These are phyloP conservation scores for Lucifuga dentata DNA, from an alignment of 2,113 vertebrate genomes.

Conservation along the genomic window DNA sequence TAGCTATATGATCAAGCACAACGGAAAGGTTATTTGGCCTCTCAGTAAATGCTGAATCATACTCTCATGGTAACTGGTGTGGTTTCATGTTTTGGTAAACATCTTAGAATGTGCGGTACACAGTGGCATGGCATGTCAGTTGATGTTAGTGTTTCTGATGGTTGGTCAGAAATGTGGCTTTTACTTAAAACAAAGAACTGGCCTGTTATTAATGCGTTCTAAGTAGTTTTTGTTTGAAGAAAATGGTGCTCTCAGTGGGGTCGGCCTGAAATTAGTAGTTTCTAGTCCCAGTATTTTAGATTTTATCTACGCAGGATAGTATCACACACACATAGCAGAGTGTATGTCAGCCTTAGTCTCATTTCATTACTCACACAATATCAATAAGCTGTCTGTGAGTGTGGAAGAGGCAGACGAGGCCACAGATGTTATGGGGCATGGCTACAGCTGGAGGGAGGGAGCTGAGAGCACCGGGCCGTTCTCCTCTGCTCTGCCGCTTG, in stretches of 20 bases:
- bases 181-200: not conserved
- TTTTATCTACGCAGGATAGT: not conserved
- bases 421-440: conserved; percentile 23
- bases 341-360: not conserved
- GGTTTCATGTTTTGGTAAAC: conserved; percentile 2
- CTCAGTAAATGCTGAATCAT: conserved; percentile 9
- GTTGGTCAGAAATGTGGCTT: not conserved
- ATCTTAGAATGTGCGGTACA: too few species aligned
- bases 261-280: too few species aligned
- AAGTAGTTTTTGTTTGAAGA: not conserved
- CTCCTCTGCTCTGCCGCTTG: conserved; percentile 23
- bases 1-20: conserved; percentile 15
- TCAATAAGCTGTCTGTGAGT: conserved; percentile 27
- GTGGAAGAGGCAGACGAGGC: conserved; percentile 31
- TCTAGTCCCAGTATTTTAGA: not conserved
- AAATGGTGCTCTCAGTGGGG: too few species aligned
- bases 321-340: not conserved
- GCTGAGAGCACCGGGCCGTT: conserved; percentile 7
- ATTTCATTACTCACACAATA: conserved; percentile 20
- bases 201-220: conserved; percentile 6
- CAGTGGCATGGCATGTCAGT: not conserved
- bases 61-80: not conserved
- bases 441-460: conserved; percentile 27
- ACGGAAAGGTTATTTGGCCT: conserved; percentile 7
- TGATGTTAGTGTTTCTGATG: not conserved